These are phyloP conservation scores for Aphelenchoides bicaudatus DNA, from an alignment of 2,888 invertebrate species.

Conservation along the genomic window DNA sequence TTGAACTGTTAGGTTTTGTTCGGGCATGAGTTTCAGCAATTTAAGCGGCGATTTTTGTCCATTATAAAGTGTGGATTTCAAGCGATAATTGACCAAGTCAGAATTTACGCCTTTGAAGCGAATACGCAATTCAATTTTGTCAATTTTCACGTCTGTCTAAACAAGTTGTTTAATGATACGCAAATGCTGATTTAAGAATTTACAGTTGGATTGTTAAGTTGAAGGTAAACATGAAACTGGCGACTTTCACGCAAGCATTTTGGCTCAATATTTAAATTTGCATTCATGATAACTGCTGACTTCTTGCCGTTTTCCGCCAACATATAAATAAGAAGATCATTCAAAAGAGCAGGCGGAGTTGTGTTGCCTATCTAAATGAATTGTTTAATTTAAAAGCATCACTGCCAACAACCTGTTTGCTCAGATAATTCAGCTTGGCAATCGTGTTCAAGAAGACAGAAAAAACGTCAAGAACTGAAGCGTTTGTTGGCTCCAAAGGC, in stretches of 20 bases:
- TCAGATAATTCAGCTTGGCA: neutral
- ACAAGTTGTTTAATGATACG: neutral
- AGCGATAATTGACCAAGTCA: neutral
- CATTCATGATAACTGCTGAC: neutral
- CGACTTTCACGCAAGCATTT: slow-evolving; percentile 1
- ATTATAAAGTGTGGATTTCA: neutral
- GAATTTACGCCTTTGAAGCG: slow-evolving; percentile 2
- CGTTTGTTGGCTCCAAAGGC: neutral
- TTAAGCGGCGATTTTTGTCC: neutral
- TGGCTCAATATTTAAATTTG: slow-evolving; percentile 8
- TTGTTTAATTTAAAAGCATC: neutral
- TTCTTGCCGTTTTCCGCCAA: neutral
- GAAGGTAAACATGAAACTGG: neutral
- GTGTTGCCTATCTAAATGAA: neutral
- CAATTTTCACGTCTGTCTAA: neutral
- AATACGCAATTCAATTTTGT: neutral
- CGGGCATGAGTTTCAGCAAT: neutral
- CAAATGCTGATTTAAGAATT: neutral
- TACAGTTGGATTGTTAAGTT: slow-evolving; percentile 16
- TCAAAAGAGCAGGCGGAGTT: slow-evolving; percentile 7
- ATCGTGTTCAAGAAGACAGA: neutral
- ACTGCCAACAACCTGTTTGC: neutral
- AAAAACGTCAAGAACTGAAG: neutral
- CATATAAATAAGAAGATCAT: slow-evolving; percentile 5
- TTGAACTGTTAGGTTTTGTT: neutral